These are phyloP conservation scores for Porites divaricata DNA, from an alignment of 92 coral and sea anemone species.

Conservation along the genomic window DNA sequence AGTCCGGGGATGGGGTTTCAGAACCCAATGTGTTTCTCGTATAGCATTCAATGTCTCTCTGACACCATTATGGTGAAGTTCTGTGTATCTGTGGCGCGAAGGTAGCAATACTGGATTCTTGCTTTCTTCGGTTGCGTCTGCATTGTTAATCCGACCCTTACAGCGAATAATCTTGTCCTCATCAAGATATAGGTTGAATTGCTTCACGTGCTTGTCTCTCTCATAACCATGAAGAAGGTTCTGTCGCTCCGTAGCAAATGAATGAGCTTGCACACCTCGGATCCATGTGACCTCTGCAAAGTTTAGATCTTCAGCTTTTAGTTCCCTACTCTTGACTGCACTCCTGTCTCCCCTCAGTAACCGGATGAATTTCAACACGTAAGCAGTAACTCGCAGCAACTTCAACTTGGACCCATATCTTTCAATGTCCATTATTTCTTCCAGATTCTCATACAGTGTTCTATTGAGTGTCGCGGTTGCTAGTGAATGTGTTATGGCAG, in stretches of 20 bases:
- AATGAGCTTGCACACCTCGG: background rate
- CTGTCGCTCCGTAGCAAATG: background rate
- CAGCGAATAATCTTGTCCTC: background rate
- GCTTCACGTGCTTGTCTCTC: too few relatives aligned
- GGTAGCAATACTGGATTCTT: background rate
- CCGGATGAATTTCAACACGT: background rate
- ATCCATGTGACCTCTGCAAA: background rate
- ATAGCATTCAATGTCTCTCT: background rate
- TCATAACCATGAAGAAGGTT: background rate
- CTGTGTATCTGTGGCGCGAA: background rate
- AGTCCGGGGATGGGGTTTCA: background rate
- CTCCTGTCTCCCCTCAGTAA: background rate
- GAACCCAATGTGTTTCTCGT: background rate
- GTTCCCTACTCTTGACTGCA: slow-evolving; percentile 1
- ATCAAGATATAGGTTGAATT: background rate
- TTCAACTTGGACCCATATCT: background rate
- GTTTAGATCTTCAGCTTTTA: background rate
- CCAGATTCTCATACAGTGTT: background rate
- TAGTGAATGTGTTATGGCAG: background rate
- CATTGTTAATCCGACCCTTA: slow-evolving; percentile 1
- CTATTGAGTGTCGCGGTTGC: background rate
- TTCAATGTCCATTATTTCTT: background rate
- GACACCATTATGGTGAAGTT: background rate
- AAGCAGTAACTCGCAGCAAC: background rate
- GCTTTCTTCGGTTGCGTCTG: background rate